Evolutionary conservation across 2,113 vertebrate species (phyloP), one percentile per base, ranked within the genome.

Genomic region (Ploceus nigricollis): DNA sequence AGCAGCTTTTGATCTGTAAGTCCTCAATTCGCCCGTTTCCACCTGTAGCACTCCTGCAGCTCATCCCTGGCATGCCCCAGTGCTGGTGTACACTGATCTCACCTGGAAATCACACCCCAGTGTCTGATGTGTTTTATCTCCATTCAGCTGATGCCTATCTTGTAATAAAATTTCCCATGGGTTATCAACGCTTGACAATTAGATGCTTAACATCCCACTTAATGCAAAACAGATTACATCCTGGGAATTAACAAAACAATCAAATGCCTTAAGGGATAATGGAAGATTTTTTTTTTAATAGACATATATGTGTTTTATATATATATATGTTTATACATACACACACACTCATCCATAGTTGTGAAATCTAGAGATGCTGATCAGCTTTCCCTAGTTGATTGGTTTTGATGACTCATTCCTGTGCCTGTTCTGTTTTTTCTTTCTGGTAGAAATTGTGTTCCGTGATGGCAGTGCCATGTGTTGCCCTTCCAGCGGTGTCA

Each of bases 211-310:
- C 92, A 95, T 89, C 90, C 78, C 68, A 92, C 83, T 96, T 91
- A 95, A 95, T 96, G 94, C 92, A 96, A 97, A 96, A 96, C 90
- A 87, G 61, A 92, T 96, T 92, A 94, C 69, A 94, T 89, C 85
- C 87, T 97, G 92, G 76, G 91, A 96, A 97, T 93, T 96, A 96
- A 96, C 95, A 86, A 96, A 94, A 92, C 88, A 96, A 87, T 93
- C 47, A 86, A 91, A 90, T 66, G 80, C 87, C 94, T 91, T 90
- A 24, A 80, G 87, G 93, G 64, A 16, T 70, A 82, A 54, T 85
- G 79, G 78, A 73, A 76, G 94, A 79, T 91, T 78, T 77, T 65
- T 71, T 56, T 22, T n/a, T n/a, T n/a, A n/a, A 73, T 44, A 73
- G 71, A 56, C 2, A 2, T 61, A 54, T 84, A 56, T 60, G n/a